These are phyloP conservation scores for Parascotia fuliginaria DNA, from an alignment of 2,888 invertebrate species.

Conservation along the genomic window DNA sequence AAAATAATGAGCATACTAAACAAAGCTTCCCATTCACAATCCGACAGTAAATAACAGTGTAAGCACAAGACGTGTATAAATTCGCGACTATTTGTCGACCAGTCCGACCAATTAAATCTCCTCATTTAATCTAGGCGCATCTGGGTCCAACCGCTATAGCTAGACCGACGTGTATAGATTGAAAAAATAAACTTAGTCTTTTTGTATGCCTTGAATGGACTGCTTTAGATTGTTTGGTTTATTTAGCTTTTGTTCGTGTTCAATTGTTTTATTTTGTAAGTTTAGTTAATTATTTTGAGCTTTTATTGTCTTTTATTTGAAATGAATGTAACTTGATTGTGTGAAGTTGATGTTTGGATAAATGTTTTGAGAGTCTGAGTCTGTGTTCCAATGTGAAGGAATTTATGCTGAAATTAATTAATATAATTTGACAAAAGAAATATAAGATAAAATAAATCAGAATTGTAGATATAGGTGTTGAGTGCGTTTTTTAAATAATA, in stretches of 20 bases:
- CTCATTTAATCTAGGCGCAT: slow-evolving; percentile 63
- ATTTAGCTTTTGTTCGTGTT: background rate
- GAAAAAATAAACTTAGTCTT: slow-evolving; percentile 33
- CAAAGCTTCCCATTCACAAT: slow-evolving; percentile 11
- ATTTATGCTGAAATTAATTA: too few species aligned
- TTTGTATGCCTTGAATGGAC: slow-evolving; percentile 14
- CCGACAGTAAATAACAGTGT: slow-evolving; percentile 30
- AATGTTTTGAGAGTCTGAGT: too few species aligned
- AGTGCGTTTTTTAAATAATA: too few species aligned
- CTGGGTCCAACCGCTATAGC: slow-evolving; percentile 37
- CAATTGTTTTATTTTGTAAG: background rate
- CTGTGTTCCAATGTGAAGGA: too few species aligned
- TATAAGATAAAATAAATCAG: too few species aligned
- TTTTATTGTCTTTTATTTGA: too few species aligned
- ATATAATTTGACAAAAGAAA: too few species aligned
- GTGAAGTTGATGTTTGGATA: too few species aligned
- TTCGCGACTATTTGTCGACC: slow-evolving; percentile 60
- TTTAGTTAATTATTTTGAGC: background rate
- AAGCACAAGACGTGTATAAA: slow-evolving; percentile 58
- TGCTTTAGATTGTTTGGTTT: slow-evolving; percentile 4
- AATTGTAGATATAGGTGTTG: too few species aligned
- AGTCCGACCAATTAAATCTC: slow-evolving; percentile 61
- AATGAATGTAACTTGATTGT: too few species aligned
- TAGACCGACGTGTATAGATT: slow-evolving; percentile 20
- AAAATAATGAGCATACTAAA: background rate